These are phyloP conservation scores for Drosophila pseudotakahashii DNA, from an alignment of 2,888 invertebrate species.

Conservation along the genomic window DNA sequence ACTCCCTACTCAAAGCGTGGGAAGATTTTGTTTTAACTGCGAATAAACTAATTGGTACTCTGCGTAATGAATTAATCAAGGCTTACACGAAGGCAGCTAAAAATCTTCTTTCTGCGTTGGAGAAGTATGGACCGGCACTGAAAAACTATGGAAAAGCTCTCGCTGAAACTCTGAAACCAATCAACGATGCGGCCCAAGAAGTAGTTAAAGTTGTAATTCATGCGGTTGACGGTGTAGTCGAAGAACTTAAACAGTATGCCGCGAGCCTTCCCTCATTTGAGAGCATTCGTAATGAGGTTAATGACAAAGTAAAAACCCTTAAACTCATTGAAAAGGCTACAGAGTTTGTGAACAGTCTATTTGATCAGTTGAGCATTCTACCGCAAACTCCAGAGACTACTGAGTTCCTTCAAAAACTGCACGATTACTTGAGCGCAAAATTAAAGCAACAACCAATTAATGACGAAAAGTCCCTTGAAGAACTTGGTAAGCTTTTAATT, in stretches of 20 bases:
- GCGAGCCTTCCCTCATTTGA: slow-evolving; percentile 85
- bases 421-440: slow-evolving; percentile 88
- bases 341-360: slow-evolving; percentile 86
- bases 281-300: slow-evolving; percentile 63
- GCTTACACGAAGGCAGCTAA: slow-evolving; percentile 57
- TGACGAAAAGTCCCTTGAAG: slow-evolving; percentile 87
- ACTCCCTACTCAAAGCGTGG: slow-evolving; percentile 82
- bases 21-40: slow-evolving; percentile 75
- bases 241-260: slow-evolving; percentile 84
- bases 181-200: slow-evolving; percentile 82
- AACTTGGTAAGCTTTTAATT: slow-evolving; percentile 86
- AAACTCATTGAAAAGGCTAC: slow-evolving; percentile 87
- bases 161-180: slow-evolving; percentile 82
- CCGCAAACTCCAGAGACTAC: slow-evolving; percentile 88
- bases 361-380: slow-evolving; percentile 86
- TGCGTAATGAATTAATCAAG: slow-evolving; percentile 71
- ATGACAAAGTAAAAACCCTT: slow-evolving; percentile 80
- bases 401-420: slow-evolving; percentile 86
- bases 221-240: slow-evolving; percentile 66
- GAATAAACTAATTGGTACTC: slow-evolving; percentile 61
- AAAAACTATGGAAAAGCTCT: slow-evolving; percentile 83
- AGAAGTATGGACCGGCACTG: slow-evolving; percentile 78
- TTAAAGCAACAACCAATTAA: slow-evolving; percentile 86
- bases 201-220: slow-evolving; percentile 83
- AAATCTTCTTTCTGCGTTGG: slow-evolving; percentile 61